Evolutionary conservation across 2,113 vertebrate species (phyloP), one percentile per base, ranked within the genome.

Genomic region (Falcunculus frontatus): DNA sequence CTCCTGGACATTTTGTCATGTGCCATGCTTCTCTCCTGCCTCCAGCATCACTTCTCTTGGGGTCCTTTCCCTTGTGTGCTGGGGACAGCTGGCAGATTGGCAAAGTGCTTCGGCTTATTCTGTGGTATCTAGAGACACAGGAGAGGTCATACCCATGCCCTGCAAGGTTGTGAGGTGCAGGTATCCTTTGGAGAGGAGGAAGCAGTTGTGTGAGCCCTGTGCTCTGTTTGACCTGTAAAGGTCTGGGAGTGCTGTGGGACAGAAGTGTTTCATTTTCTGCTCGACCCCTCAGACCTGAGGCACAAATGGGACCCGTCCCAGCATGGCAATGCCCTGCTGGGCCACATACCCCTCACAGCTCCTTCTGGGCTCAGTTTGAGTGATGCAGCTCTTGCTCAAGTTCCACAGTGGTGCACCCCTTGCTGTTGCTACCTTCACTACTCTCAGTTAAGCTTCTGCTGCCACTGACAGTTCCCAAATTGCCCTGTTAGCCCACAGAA

Each of bases 291-390:
- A 75, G 78, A 29, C 19, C 52, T 50, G 64, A 72, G 42, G 42
- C 47, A 37, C 57, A 39, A 23, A 6, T 16, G 32, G n/a, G 65
- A 29, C 9, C 22, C 75, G 18, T 53, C 50, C 12, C 49, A 62
- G 50, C 16, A 2, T 21, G 49, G 42, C 57, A 82, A 2, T 9
- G 68, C 42, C 49, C 47, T 81, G 67, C 49, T 56, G 29, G 11
- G 65, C 20, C 62, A 41, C 0, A 1, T 6, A 10, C 1, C 26
- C 39, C 35, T 72, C 47, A 14, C 32, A 53, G 8, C 6, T 44
- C 39, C 22, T 49, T 27, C 1, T 1, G 53, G 72, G 25, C 57
- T 60, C 33, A 42, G 15, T 49, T 10, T 65, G 46, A 79, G 63
- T 7, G 33, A 30, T n/a, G 46, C 18, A 86, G 2, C 13, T 70